These are phyloP conservation scores for Scomber colias DNA, from an alignment of 2,113 vertebrate genomes.

Conservation along the genomic window DNA sequence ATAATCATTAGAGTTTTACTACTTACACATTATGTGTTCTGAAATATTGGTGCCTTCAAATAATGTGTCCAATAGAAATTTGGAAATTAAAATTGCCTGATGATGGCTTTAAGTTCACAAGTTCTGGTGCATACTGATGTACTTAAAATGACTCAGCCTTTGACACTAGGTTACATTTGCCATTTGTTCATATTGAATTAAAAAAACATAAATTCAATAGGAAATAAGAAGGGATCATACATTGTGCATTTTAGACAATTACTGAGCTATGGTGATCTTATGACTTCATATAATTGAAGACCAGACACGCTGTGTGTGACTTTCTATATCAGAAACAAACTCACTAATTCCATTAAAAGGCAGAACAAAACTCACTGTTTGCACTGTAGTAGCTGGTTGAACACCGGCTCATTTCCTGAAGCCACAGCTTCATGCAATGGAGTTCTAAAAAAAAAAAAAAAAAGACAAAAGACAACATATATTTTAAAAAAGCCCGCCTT, in stretches of 20 bases:
- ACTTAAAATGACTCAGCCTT: not conserved
- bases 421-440: conserved; percentile 92
- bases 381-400: conserved; percentile 95
- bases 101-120: not conserved
- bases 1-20: not conserved
- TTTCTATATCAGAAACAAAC: not conserved
- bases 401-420: conserved; percentile 94
- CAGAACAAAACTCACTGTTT: conserved; percentile 90
- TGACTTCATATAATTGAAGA: not conserved
- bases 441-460: conserved; percentile 84
- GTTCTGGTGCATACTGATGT: not conserved
- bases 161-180: not conserved
- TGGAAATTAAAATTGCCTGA: no score
- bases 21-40: not conserved
- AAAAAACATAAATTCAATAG: not conserved
- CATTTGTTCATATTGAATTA: not conserved
- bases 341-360: not conserved
- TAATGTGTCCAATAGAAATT: no score
- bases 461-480: not conserved
- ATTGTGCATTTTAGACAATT: not conserved
- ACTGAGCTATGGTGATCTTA: not conserved
- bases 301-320: not conserved
- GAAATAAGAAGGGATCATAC: not conserved
- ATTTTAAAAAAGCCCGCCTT: not conserved
- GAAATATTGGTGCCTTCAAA: not conserved